Evolutionary conservation across 2,888 invertebrate species (phyloP).

Genomic region (Ceriagrion tenellum): DNA sequence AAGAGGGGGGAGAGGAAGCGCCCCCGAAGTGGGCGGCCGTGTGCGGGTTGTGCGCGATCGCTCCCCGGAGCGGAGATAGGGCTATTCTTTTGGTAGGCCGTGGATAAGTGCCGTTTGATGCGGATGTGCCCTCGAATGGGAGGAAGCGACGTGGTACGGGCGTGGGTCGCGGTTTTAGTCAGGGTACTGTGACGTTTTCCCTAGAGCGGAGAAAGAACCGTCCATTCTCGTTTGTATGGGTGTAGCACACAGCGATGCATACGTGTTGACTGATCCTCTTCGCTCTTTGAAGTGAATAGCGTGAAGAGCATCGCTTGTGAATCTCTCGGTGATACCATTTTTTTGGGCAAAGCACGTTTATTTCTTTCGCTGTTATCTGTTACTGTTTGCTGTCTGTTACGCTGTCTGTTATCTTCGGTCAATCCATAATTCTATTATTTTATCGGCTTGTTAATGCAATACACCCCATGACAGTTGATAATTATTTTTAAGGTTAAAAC

Average conservation of each 20-base stretch:
- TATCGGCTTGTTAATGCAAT: too few relatives aligned
- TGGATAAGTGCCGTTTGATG: slow-evolving; percentile 36
- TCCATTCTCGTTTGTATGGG: not conserved
- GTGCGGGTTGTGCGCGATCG: not conserved
- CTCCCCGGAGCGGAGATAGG: not conserved
- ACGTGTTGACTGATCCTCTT: not conserved
- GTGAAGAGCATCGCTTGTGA: not conserved
- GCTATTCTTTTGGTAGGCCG: not conserved
- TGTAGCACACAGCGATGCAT: not conserved
- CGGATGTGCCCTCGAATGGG: not conserved
- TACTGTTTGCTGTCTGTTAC: too few relatives aligned
- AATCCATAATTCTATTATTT: too few relatives aligned
- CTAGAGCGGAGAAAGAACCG: not conserved
- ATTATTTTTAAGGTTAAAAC: too few relatives aligned
- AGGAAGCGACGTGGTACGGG: not conserved
- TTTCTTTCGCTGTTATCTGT: too few relatives aligned
- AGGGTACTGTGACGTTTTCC: not conserved
- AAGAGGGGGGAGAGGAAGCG: not conserved
- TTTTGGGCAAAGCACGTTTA: too few relatives aligned
- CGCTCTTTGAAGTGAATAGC: not conserved
- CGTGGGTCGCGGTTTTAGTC: not conserved
- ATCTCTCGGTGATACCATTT: too few relatives aligned
- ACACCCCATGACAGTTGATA: too few relatives aligned
- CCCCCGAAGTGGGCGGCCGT: not conserved
- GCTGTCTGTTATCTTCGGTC: too few relatives aligned